These are phyloP conservation scores for Liolophura sinensis DNA, from an alignment of 1,140 invertebrate species.

Conservation along the genomic window DNA sequence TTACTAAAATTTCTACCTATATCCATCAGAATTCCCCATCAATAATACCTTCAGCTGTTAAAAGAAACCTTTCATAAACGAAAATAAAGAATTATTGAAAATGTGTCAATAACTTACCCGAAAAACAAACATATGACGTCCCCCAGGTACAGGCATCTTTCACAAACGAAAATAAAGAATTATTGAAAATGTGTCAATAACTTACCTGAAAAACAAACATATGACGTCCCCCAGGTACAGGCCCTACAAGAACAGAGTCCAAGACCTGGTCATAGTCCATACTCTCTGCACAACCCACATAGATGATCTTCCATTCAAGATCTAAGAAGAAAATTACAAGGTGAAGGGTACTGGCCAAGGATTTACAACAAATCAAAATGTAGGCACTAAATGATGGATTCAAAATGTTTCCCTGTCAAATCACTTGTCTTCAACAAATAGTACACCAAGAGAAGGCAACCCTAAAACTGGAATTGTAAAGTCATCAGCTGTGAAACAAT, in stretches of 20 bases:
- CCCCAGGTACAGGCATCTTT: conserved; percentile 95
- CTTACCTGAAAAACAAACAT: conserved; percentile 94
- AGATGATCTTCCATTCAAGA: conserved; percentile 99
- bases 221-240: conserved; percentile 94
- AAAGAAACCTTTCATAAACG: no score
- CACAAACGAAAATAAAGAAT: no score
- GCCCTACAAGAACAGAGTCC: conserved; percentile 96
- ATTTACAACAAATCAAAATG: conserved; percentile 7
- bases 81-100: no score
- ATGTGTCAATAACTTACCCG: conserved; percentile 65
- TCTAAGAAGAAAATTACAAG: conserved; percentile 65
- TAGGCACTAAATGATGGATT: background rate
- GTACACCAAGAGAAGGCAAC: background rate
- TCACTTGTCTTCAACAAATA: background rate
- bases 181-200: no score
- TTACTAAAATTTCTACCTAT: no score
- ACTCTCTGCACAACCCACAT: conserved; percentile 96
- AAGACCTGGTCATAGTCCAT: conserved; percentile 88
- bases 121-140: conserved; percentile 96
- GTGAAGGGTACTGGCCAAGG: background rate
- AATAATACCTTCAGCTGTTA: no score
- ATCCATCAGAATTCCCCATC: no score
- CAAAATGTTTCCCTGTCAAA: background rate
- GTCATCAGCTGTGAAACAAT: no score
- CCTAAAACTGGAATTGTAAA: no score